Evolutionary conservation across 2,113 vertebrate genomes (phyloP), one percentile per base, ranked within the genome.

Genomic region (Psittacus erithacus): DNA sequence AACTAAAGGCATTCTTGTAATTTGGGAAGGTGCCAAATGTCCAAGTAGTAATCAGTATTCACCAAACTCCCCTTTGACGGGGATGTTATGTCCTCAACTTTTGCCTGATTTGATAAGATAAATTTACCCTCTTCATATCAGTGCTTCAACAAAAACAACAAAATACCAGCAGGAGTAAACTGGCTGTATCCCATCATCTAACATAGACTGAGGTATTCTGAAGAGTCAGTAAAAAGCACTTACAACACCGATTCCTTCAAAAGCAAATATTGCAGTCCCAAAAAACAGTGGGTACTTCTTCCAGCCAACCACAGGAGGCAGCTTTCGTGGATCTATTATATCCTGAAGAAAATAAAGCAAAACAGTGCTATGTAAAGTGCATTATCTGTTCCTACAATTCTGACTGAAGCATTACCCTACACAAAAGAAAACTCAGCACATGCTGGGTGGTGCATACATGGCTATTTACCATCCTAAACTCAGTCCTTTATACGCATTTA

Each of bases 191-290:
- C 13, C 35, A 62, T 14, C 3, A 1, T 13, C 15, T 43, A 90
- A 46, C 53, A 88, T 1, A 64, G 11, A 75, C 7, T 10, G 28
- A 39, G 23, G 16, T 20, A 77, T 53, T 80, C 17, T 73, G 47
- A 74, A 76, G 29, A 74, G 13, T 70, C 25, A 50, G 20, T 13
- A 70, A 91, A 57, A 91, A 74, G 86, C 93, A 96, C 98, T 98
- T 97, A 99, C 99, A 98, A 99, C 98, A 95, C 98, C 98, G 0
- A 99, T 99, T 91, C 99, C 98, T 97, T 99, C 99, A 96, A 99
- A 99, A 75, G 99, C 99, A 98, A 99, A 99, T 83, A 99, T 95
- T 55, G 98, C 98, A 17, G 98, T 99, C 44, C 98, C 99, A 96
- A 99, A 99, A 97, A 99, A 99, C 28, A 99, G 98, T 2, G 98